These are phyloP conservation scores for Drosophila virilis DNA, from an alignment of 1,140 invertebrate genomes.

Conservation along the genomic window DNA sequence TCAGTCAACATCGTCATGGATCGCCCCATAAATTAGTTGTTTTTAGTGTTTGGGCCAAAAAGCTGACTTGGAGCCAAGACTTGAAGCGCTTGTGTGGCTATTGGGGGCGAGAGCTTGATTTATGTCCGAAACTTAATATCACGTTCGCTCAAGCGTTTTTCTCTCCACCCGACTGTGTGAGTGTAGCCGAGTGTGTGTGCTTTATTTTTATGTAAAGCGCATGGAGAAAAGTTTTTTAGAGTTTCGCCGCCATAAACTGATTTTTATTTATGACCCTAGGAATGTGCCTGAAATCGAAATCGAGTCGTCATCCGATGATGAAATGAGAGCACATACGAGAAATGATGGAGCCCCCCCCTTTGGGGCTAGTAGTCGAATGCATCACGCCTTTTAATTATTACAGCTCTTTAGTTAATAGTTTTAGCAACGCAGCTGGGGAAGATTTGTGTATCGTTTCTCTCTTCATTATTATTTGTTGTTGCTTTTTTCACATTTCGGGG, in stretches of 20 bases:
- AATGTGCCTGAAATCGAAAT: slow-evolving; percentile 60
- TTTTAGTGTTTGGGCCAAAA: slow-evolving; percentile 74
- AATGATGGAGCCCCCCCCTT: slow-evolving; percentile 10
- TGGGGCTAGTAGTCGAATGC: slow-evolving; percentile 46
- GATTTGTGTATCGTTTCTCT: slow-evolving; percentile 31
- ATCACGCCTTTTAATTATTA: slow-evolving; percentile 79
- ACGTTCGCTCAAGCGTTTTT: slow-evolving; percentile 74
- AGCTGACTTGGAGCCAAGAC: slow-evolving; percentile 33
- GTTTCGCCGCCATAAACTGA: slow-evolving; percentile 77
- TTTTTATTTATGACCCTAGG: slow-evolving; percentile 74
- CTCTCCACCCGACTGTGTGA: slow-evolving; percentile 28
- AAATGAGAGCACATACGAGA: slow-evolving; percentile 67
- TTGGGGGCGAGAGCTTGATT: slow-evolving; percentile 76
- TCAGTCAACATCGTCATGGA: slow-evolving; percentile 46
- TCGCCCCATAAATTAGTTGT: slow-evolving; percentile 75
- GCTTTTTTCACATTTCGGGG: background rate
- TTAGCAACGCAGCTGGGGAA: slow-evolving; percentile 72
- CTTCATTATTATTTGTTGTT: background rate
- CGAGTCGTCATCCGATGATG: slow-evolving; percentile 73
- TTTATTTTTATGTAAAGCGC: slow-evolving; percentile 81
- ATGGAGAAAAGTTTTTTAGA: slow-evolving; percentile 80
- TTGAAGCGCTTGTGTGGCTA: slow-evolving; percentile 29
- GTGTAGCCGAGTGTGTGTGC: slow-evolving; percentile 31
- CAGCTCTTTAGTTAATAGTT: slow-evolving; percentile 81
- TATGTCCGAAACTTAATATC: slow-evolving; percentile 79